Evolutionary conservation across 2,113 vertebrate genomes (phyloP), one percentile per base, ranked within the genome.

Genomic region (Callopanchax toddi): DNA sequence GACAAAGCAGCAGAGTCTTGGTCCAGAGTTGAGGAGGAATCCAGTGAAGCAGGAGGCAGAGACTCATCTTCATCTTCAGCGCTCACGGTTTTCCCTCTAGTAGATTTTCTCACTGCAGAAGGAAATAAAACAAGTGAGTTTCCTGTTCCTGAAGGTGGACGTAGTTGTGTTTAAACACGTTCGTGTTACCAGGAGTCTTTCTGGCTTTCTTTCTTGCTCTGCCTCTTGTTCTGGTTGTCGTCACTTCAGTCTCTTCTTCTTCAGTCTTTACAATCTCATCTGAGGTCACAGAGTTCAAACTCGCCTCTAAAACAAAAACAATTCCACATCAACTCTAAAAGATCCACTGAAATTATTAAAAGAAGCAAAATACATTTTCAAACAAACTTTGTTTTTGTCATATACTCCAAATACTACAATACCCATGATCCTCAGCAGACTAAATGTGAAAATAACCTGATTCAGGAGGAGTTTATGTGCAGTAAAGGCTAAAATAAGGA

Each of bases 151-250:
- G 11, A 29, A 4, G 6, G n/a, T 20, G 13, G 3, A 46, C 25
- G 5, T 57, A 22, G 16, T 1, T 6, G 6, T 22, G n/a, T 6
- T 12, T 0, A 11, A 52, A 18, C 2, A 1, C 26, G 3, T 26
- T 4, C 5, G 10, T 29, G 22, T 60, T 60, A 70, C 67, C 67
- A 32, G 43, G 57, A n/a, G 42, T 39, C 42, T 15, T 58, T 17
- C 49, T 39, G 3, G 17, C 40, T 51, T 36, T 69, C 56, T 60
- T 70, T 40, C 40, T 54, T 4, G 57, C 18, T 37, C 21, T 36
- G n/a, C 52, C 3, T 22, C 59, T 50, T 11, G 36, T 42, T 22
- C 46, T 57, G 60, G 45, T 17, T 6, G 26, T 16, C 23, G 25
- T 40, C 1, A 9, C 13, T 32, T 37, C 18, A n/a, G 49, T 29